Evolutionary conservation across 2,888 invertebrate species (phyloP), one percentile per base, ranked within the genome.

Genomic region (Lepetodrilus schrolli): DNA sequence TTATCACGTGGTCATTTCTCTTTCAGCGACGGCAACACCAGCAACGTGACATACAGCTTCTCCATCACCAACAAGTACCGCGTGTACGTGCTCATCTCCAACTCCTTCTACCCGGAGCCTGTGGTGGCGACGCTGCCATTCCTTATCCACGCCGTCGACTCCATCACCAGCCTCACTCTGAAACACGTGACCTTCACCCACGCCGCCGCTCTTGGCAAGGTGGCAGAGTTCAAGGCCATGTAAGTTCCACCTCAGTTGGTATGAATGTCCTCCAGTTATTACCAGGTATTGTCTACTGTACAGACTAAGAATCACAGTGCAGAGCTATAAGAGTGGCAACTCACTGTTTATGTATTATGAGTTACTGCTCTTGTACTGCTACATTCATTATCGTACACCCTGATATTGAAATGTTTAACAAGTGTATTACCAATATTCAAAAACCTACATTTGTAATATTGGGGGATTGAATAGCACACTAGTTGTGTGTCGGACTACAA

Each of bases 61-160:
- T 75, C 68, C 37, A 66, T 80, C 47, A 78, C 82, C 0, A 83
- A 82, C 2, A 74, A 78, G 10, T 86, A 85, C 66, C 70, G 70
- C 10, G 84, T 88, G 7, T 79, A 65, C 8, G 83, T 87, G 1
- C 76, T 65, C 10, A 82, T 88, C 5, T 78, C 76, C 37, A 87
- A 85, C 50, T 74, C 79, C 30, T 79, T 84, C 26, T 85, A 86
- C 51, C 76, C 75, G 23, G 73, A 80, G 4, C 85, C 86, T 0
- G 72, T 86, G 4, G 73, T 65, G 1, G 80, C 74, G 1, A 49
- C 34, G 17, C 78, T 88, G 20, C 80, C 83, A 5, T 66, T 65
- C n/a, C 70, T 78, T 21, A 81, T 89, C 30, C 71, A 77, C 2
- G 87, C 86, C 3, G 82, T 87, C 0, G 84, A 86, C 26, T 80